Base-by-base conservation (phyloP, 2,888 invertebrate species). In the Arrhopalites spinosus region DNA sequence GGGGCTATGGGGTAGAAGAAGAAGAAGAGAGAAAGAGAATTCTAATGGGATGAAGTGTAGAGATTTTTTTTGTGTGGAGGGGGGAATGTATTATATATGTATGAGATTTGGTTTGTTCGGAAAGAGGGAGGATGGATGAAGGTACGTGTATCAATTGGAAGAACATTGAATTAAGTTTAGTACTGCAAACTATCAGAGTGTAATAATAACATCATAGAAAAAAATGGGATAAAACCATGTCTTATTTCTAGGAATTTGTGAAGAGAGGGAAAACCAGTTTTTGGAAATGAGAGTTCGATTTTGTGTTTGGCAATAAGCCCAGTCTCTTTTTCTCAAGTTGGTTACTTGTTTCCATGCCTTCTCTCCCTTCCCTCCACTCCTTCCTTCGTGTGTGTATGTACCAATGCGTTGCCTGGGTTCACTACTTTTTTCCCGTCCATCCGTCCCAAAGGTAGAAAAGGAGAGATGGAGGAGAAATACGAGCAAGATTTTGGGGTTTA, bases 191-290 rank as follows among this genome's bases (percentile, higher is more conserved):
- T 77, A 78, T 76, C 78, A 80, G 76, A 73, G 64, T 75, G 77
- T 77, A 78, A 80, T 78, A 80, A 80, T 80, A 78, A 78, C 73
- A 77, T 80, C 75, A 78, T 71, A 72, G 56, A 73, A 74, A 77
- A 68, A 71, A 76, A 75, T 71, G 66, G 74, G 74, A 76, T 75
- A 74, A 78, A 73, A 66, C 72, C 56, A 70, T 77, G 77, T 78
- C 77, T 76, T 73, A 79, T 78, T n/a, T 79, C 74, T 73, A 63
- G 45, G 66, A 76, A 76, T 76, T 75, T 75, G 77, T 75, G 76
- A 79, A 77, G 69, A 68, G 27, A 25, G 27, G 71, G 70, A 56
- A 77, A 74, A 76, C 72, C 74, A 75, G 77, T 63, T 75, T 75
- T 77, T 73, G 76, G 76, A 78, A 76, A 78, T 77, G 76, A 77